phyloP scores from a whole-genome alignment of 2,888 invertebrate species.

The Synergus laeviventris region DNA sequence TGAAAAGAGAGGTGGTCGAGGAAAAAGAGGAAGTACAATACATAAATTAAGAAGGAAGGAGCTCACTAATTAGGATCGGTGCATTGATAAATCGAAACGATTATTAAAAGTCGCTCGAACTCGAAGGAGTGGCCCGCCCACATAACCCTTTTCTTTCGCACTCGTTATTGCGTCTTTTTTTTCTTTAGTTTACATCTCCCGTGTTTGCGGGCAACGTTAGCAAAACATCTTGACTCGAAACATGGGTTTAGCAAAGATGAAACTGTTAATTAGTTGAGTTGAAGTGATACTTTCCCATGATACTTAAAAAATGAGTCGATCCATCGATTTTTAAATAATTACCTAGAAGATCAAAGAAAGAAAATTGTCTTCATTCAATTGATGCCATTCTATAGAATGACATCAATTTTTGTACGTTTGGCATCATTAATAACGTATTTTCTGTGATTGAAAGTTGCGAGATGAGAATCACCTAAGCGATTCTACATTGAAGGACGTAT shows the following conservation, averaged over 20 bases:
- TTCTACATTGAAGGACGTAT: slow-evolving; percentile 18
- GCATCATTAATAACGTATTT: slow-evolving; percentile 6
- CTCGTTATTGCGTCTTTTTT: slow-evolving; percentile 40
- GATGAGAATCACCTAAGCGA: not conserved
- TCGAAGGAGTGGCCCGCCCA: slow-evolving; percentile 66
- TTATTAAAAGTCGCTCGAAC: slow-evolving; percentile 68
- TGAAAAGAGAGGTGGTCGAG: not conserved
- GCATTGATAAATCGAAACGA: slow-evolving; percentile 67
- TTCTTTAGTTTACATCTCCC: slow-evolving; percentile 39
- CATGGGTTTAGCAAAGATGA: slow-evolving; percentile 3
- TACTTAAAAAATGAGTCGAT: not conserved
- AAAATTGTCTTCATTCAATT: no score
- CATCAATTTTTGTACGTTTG: not conserved
- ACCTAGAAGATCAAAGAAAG: no score
- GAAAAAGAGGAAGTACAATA: slow-evolving; percentile 44
- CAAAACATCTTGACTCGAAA: slow-evolving; percentile 15
- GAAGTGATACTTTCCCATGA: not conserved
- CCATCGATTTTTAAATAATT: not conserved
- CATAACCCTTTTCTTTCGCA: slow-evolving; percentile 52
- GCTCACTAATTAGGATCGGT: slow-evolving; percentile 66
- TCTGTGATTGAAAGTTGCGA: slow-evolving; percentile 18
- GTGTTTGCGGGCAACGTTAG: slow-evolving; percentile 14
- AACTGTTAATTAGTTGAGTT: slow-evolving; percentile 4
- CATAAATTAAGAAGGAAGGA: slow-evolving; percentile 53
- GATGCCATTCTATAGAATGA: not conserved